Evolutionary conservation across 2,888 invertebrate genomes (phyloP), one percentile per base, ranked within the genome.

Genomic region (Noctua fimbriata): DNA sequence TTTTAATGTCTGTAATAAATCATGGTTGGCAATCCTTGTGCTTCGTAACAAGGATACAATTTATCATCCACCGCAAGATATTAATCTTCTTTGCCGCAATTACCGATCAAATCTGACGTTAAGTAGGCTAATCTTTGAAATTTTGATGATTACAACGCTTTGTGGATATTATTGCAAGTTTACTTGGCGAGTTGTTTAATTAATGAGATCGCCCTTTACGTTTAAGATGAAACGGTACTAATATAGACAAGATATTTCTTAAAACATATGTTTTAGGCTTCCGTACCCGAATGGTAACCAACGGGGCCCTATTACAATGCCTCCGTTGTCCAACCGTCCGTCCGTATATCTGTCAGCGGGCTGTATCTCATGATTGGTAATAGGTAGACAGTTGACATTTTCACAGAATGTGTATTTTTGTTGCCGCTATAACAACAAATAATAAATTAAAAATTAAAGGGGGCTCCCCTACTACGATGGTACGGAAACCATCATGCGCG

Each of bases 1-100:
- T 83, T 32, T n/a, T 79, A 89, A 88, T 79, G 70, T 55, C 63
- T n/a, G 84, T 84, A 77, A 91, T 91, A 90, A 90, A 91, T 91
- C 89, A 89, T 85, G 76, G 76, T 76, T 65, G 82, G 72, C 81
- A 76, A 69, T 85, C 81, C 73, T 83, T 81, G 85, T 88, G 81
- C 85, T 81, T 77, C 75, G 76, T 78, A 84, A 84, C 83, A 79
- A 82, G 74, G 73, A 80, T 84, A 75, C 83, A 84, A 88, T 90
- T 89, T 84, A 88, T 91, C 88, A 87, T 77, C 69, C 72, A 65
- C 47, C 41, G 60, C 55, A 78, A 79, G 85, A 81, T 87, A 89
- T 89, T 87, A 86, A 89, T 88, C 88, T 86, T 82, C 73, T 79
- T 88, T 83, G 49, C 69, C 67, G 36, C 60, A 74, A 84, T 86